A percentile compares a stretch with the other conserved stretches of the same genome.
Evolutionary conservation across 53 echinoderm and acorn worm genomes (phyloP).

Genomic region (Antedon mediterranea): DNA sequence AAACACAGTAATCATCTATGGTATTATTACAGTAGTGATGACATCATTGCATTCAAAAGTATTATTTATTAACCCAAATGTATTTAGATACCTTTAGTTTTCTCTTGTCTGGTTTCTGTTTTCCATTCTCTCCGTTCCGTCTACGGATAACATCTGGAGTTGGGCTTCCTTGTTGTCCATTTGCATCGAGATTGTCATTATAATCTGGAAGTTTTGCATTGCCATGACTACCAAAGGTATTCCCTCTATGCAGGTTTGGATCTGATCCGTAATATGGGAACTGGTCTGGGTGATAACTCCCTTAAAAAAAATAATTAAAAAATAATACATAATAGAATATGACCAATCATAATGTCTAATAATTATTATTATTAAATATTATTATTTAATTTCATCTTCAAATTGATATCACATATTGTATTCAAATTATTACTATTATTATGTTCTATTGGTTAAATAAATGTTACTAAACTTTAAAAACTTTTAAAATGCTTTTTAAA

Average conservation of each 20-base stretch:
- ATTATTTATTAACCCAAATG: neutral
- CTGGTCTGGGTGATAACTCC: conserved; percentile 85
- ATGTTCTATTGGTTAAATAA: too few species aligned
- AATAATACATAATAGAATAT: neutral
- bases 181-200: conserved; percentile 6
- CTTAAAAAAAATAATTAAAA: conserved; percentile 12
- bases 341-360: neutral
- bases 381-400: too few species aligned
- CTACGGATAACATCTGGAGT: conserved; percentile 5
- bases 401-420: too few species aligned
- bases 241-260: conserved; percentile 31
- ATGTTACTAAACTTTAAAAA: too few species aligned
- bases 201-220: neutral
- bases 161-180: conserved; percentile 12
- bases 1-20: too few species aligned
- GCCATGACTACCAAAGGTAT: neutral
- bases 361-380: too few species aligned
- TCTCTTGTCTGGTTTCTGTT: conserved; percentile 16
- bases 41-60: too few species aligned
- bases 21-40: too few species aligned
- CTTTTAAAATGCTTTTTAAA: too few species aligned
- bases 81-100: conserved; percentile 80
- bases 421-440: too few species aligned
- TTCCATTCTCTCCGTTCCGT: conserved; percentile 3
- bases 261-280: conserved; percentile 50